phyloP scores from a whole-genome alignment of 2,797 vertebrate genomes.

The Chelon labrosus region DNA sequence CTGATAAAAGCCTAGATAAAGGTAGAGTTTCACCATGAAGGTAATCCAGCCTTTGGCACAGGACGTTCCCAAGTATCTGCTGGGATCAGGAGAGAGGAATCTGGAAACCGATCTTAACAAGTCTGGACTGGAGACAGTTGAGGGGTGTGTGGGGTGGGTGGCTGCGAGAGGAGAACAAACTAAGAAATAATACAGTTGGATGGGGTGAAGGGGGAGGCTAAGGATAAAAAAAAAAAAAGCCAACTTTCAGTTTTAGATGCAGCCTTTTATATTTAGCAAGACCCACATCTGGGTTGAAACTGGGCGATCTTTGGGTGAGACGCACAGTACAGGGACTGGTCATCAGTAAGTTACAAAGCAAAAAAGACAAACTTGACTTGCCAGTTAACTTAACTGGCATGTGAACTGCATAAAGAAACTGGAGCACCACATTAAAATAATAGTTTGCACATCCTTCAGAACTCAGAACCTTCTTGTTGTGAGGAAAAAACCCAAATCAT shows the following conservation, averaged over 20 bases:
- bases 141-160: neutral
- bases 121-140: constrained; percentile 39
- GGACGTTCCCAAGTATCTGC: constrained; percentile 59
- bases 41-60: constrained; percentile 39
- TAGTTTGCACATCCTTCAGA: neutral
- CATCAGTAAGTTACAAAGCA: neutral
- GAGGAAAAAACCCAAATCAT: neutral
- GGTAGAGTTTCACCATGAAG: constrained; percentile 14
- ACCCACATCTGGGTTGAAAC: too few species aligned
- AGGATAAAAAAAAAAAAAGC: neutral
- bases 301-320: neutral
- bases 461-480: neutral
- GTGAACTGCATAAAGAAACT: too few species aligned
- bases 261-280: neutral
- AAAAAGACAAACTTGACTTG: constrained; percentile 4
- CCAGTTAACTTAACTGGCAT: neutral
- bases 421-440: neutral
- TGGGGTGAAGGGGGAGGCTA: constrained; percentile 8
- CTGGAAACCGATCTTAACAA: constrained; percentile 57
- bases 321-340: neutral
- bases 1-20: constrained; percentile 12
- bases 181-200: neutral
- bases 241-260: constrained; percentile 2
- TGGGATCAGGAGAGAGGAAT: constrained; percentile 61
- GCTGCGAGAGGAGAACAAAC: neutral